These are phyloP conservation scores for Trachelus stipa DNA, from an alignment of 2,888 invertebrate genomes.

Conservation along the genomic window DNA sequence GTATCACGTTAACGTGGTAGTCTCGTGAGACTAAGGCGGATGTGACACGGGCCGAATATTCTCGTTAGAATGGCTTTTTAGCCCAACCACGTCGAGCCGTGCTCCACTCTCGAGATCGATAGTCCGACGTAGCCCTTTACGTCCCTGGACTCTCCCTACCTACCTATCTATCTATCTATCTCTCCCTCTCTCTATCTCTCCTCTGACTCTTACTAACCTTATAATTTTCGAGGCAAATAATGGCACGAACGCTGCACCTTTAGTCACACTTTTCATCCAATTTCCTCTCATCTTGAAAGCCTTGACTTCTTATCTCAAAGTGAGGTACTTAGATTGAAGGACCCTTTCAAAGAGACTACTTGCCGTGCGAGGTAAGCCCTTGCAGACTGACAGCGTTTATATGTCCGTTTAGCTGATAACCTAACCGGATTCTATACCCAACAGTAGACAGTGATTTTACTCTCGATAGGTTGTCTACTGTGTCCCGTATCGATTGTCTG, in stretches of 20 bases:
- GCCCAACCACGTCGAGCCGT: background rate
- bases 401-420: background rate
- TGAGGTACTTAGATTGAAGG: conserved; percentile 34
- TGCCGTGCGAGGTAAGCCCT: background rate
- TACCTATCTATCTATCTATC: conserved; percentile 4
- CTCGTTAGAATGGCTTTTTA: background rate
- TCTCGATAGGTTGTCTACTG: background rate
- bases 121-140: conserved; percentile 15
- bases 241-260: background rate
- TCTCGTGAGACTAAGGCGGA: background rate
- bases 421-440: background rate
- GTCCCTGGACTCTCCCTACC: conserved; percentile 4
- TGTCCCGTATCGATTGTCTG: background rate
- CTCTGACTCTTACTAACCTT: background rate
- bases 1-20: background rate
- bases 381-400: background rate
- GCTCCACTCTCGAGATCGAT: background rate
- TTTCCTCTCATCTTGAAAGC: conserved; percentile 34
- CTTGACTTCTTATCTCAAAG: conserved; percentile 17
- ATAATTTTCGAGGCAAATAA: background rate
- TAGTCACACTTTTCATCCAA: conserved; percentile 38
- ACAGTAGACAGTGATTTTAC: background rate
- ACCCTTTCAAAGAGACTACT: conserved; percentile 21
- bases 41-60: background rate
- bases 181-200: conserved; percentile 5